These are phyloP conservation scores for Hyppa rectilinea DNA, from an alignment of 2,888 invertebrate genomes.

Conservation along the genomic window DNA sequence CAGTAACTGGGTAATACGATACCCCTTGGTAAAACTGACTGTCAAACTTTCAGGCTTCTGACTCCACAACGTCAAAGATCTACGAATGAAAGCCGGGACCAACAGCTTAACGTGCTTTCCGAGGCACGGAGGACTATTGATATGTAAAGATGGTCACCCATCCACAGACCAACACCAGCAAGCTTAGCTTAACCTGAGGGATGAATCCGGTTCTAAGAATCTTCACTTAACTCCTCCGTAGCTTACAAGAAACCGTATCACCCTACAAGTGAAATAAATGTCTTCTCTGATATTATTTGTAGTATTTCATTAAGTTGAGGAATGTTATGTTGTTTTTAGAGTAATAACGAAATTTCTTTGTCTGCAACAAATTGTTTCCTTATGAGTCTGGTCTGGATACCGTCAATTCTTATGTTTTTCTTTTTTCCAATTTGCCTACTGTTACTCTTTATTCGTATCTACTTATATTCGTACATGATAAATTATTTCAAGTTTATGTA, in stretches of 20 bases:
- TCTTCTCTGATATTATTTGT: constrained; percentile 3
- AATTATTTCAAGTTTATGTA: not conserved
- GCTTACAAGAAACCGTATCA: not conserved
- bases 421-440: not conserved
- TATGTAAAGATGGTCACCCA: too few relatives aligned
- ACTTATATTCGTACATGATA: not conserved
- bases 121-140: too few relatives aligned
- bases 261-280: not conserved
- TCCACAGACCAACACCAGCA: too few relatives aligned
- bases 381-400: not conserved
- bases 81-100: too few relatives aligned
- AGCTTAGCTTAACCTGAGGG: too few relatives aligned
- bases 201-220: too few relatives aligned
- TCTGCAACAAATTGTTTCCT: not conserved
- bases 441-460: not conserved
- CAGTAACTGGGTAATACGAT: too few relatives aligned
- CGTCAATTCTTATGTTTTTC: not conserved
- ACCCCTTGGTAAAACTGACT: too few relatives aligned
- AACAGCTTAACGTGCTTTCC: too few relatives aligned
- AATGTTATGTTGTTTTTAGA: constrained; percentile 6
- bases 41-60: too few relatives aligned
- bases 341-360: constrained; percentile 12
- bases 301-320: constrained; percentile 18
- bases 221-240: not conserved
- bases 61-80: too few relatives aligned